Percentiles rank a stretch among this genome's conserved stretches.
phyloP scores from a whole-genome alignment of 1,140 invertebrate species.

The Neotoxoptera formosana region DNA sequence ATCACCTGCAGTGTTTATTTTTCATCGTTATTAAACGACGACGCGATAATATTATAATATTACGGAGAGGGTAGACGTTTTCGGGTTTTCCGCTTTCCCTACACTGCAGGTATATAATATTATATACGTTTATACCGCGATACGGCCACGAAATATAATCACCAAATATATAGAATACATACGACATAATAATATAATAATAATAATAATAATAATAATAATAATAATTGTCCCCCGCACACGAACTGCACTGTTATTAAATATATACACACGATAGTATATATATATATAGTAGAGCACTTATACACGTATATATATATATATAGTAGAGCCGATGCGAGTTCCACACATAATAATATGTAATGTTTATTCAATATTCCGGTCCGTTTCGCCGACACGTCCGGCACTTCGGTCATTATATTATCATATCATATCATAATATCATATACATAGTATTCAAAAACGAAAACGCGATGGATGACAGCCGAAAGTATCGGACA shows the following conservation, averaged over 20 bases:
- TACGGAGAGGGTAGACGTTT: not conserved
- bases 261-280: not conserved
- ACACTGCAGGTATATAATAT: not conserved
- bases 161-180: not conserved
- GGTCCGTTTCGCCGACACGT: not conserved
- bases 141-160: not conserved
- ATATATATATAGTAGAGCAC: too few species aligned
- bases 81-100: not conserved
- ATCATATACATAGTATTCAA: too few species aligned
- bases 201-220: too few species aligned
- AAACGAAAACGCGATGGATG: not conserved
- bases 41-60: too few species aligned
- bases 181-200: too few species aligned
- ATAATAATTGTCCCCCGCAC: not conserved
- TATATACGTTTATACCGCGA: not conserved
- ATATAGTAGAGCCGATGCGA: not conserved
- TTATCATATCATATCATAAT: too few species aligned
- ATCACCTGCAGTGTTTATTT: not conserved
- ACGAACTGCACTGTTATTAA: not conserved
- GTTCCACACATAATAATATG: not conserved
- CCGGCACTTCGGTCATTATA: not conserved
- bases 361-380: constrained; percentile 6
- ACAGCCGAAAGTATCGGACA: not conserved
- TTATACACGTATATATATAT: not conserved
- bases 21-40: not conserved